Evolutionary conservation across 2,888 invertebrate species (phyloP), one percentile per base, ranked within the genome.

Genomic region (Eilema sororculum): DNA sequence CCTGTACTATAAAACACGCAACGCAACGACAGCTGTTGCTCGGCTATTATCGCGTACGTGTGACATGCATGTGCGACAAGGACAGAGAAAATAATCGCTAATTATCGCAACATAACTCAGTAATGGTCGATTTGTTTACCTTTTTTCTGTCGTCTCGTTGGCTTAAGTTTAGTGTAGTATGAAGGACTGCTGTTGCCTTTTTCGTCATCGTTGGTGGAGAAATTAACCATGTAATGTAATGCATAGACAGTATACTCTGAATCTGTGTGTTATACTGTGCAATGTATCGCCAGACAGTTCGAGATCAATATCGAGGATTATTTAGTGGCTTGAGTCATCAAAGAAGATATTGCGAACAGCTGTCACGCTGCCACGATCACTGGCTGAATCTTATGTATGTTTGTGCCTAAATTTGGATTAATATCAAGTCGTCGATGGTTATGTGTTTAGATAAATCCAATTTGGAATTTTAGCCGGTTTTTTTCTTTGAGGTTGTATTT

Each of bases 331-430:
- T 67, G 64, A 62, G 68, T 71, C 64, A 78, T 72, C 75, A 69
- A 66, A 69, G 62, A 72, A 71, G 79, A 78, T 81, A 80, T 79
- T 75, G 75, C 69, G 67, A 67, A 67, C 76, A 79, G 79, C 79
- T 81, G 77, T 72, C 73, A 56, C 46, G 6, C 79, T 75, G 77
- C 73, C 73, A 46, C 46, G 10, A 58, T 6, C 46, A 46, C 25
- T 58, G 20, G 58, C 58, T 61, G 20, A n/a, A 63, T 37, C 24
- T 9, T 10, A 24, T 61, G n/a, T 30, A 59, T 16, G 8, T 24
- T 22, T 62, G 20, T 52, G 52, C 52, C n/a, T 52, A 9, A n/a
- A 52, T 52, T 52, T 52, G 52, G 52, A 52, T 52, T n/a, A 52
- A 52, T 52, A 52, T 52, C n/a, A 52, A n/a, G 52, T 52, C 9